Evolutionary conservation across 2,888 invertebrate species (phyloP).

Genomic region (Mythimna pallens): DNA sequence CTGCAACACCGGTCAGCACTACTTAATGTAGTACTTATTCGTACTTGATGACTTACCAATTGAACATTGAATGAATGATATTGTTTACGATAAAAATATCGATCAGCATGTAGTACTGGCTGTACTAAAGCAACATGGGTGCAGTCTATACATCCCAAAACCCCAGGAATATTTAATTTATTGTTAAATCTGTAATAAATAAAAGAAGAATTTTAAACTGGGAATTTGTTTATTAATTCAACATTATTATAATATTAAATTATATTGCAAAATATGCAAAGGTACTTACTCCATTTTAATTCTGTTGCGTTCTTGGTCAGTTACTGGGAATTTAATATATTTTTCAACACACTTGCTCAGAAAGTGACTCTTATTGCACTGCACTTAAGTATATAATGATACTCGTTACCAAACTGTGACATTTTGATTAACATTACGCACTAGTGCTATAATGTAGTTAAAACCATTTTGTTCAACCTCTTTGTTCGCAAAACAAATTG

Average conservation of each 20-base stretch:
- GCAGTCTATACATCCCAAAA: not conserved
- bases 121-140: too few relatives aligned
- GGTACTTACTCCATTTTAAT: not conserved
- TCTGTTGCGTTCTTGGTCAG: not conserved
- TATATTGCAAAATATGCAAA: not conserved
- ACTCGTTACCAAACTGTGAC: too few relatives aligned
- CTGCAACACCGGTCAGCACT: not conserved
- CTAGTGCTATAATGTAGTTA: too few relatives aligned
- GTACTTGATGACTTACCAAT: not conserved
- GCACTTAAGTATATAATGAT: too few relatives aligned
- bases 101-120: not conserved
- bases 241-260: too few relatives aligned
- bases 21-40: not conserved
- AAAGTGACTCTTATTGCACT: too few relatives aligned
- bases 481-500: too few relatives aligned
- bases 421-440: too few relatives aligned
- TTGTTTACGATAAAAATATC: not conserved
- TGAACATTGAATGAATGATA: not conserved
- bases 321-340: not conserved
- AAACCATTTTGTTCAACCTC: too few relatives aligned
- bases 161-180: not conserved
- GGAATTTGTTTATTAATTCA: too few relatives aligned
- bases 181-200: not conserved
- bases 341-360: too few relatives aligned
- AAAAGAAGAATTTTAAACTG: not conserved